Evolutionary conservation across 2,113 vertebrate genomes (phyloP).

Genomic region (Dryoscopus gambensis): DNA sequence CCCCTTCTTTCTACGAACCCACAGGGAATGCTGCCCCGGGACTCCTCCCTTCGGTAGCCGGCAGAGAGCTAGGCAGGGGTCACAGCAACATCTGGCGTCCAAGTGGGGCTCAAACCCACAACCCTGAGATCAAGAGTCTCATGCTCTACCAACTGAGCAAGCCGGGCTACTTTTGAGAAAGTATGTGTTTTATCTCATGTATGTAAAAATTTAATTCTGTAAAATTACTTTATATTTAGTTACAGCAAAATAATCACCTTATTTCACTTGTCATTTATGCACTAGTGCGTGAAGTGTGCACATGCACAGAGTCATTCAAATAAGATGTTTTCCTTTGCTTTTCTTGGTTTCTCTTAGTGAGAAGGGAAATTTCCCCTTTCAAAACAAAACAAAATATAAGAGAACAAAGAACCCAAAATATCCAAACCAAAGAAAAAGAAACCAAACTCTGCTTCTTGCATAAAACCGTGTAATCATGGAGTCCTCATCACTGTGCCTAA

Average conservation of each 20-base stretch:
- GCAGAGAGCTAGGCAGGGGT: no score
- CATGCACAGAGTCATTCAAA: neutral
- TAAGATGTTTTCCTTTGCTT: neutral
- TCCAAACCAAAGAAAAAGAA: no score
- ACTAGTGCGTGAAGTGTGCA: neutral
- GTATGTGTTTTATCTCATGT: neutral
- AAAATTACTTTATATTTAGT: neutral
- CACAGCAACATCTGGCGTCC: no score
- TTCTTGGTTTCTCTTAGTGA: neutral
- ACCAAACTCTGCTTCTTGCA: rapidly evolving
- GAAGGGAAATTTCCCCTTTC: neutral
- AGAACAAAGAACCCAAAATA: neutral
- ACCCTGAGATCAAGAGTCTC: no score
- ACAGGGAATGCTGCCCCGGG: no score
- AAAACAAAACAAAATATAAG: neutral
- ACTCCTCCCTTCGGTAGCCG: no score
- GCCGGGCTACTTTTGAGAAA: constrained; percentile 47
- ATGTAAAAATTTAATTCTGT: constrained; percentile 24
- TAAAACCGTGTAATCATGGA: neutral
- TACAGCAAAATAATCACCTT: neutral
- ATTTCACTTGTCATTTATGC: neutral
- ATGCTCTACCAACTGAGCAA: no score
- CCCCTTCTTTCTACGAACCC: no score
- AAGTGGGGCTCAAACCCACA: no score
- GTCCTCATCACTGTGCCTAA: neutral